Conservation (phyloP, 1,140 invertebrate species). For the Drosophila kikkawai region DNA sequence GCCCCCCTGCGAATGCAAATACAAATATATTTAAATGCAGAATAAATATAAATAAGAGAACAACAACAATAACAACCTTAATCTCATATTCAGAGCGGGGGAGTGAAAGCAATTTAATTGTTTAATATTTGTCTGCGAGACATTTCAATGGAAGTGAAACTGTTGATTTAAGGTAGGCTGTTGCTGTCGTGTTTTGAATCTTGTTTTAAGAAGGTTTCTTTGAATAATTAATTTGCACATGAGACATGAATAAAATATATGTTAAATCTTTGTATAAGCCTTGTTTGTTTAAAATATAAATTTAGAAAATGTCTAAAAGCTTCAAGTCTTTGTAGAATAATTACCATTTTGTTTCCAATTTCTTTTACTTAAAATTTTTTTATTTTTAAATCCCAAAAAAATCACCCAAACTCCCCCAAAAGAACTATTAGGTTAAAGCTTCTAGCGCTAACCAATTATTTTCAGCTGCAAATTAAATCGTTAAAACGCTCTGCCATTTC, state of each 20-base stretch:
- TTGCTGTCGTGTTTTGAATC: background rate
- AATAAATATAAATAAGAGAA: constrained; percentile 11
- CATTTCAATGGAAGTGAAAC: constrained; percentile 17
- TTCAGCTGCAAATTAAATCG: constrained; percentile 32
- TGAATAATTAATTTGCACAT: constrained; percentile 4
- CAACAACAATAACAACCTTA: background rate
- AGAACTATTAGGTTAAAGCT: constrained; percentile 8
- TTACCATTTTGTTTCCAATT: background rate
- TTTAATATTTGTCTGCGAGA: constrained; percentile 13
- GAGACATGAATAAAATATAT: background rate
- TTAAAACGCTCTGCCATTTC: constrained; percentile 27
- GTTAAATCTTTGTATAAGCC: no score
- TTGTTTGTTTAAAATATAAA: background rate
- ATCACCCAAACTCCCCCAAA: background rate
- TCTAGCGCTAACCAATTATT: constrained; percentile 23
- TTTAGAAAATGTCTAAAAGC: background rate
- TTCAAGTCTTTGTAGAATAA: background rate
- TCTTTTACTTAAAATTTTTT: background rate
- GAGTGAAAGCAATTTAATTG: constrained; percentile 16
- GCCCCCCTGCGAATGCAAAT: constrained; percentile 4
- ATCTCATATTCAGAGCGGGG: constrained; percentile 7
- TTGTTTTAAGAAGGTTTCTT: background rate
- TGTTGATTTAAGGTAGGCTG: constrained; percentile 12
- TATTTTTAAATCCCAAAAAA: background rate
- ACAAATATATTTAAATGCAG: constrained; percentile 22